Conservation (phyloP, 2,797 vertebrate species). For the Leptatherina wallacei region DNA sequence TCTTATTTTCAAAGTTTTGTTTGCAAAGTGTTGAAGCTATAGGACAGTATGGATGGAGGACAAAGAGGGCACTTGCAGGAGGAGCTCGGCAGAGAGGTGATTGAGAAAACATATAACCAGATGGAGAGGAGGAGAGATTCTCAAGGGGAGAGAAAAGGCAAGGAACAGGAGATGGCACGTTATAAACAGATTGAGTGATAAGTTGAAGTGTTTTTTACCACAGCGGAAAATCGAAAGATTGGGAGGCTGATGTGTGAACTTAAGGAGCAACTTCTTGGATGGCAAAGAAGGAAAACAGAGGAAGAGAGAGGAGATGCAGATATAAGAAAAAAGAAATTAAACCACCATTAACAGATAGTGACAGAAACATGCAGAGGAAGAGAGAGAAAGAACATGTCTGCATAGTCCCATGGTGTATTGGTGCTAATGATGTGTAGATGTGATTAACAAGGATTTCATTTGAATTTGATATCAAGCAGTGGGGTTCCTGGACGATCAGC, state of each 20-base stretch:
- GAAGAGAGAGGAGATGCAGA: conserved; percentile 7
- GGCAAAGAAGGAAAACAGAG: conserved; percentile 16
- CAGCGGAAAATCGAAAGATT: conserved; percentile 74
- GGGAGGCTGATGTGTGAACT: conserved; percentile 52
- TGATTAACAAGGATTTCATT: conserved; percentile 52
- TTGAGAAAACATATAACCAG: conserved; percentile 55
- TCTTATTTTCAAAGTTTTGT: conserved; percentile 20
- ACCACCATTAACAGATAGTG: conserved; percentile 1
- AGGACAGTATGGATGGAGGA: conserved; percentile 20
- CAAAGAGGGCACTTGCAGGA: conserved; percentile 37
- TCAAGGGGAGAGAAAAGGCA: conserved; percentile 45
- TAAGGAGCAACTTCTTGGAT: conserved; percentile 35
- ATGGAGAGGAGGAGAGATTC: conserved; percentile 58
- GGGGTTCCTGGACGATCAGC: conserved; percentile 25
- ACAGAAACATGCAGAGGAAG: conserved; percentile 1
- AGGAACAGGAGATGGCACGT: conserved; percentile 51
- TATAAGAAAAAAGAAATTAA: not conserved
- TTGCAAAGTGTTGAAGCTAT: not conserved
- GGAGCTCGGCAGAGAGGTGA: conserved; percentile 46
- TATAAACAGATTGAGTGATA: conserved; percentile 76
- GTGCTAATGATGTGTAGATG: conserved; percentile 32
- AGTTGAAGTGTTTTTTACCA: conserved; percentile 70
- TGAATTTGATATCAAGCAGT: conserved; percentile 47
- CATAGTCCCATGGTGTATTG: conserved; percentile 19
- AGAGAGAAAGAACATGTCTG: conserved; percentile 33